Evolutionary conservation across 2,113 vertebrate genomes (phyloP), one percentile per base, ranked within the genome.

Genomic region (Lethenteron reissneri): DNA sequence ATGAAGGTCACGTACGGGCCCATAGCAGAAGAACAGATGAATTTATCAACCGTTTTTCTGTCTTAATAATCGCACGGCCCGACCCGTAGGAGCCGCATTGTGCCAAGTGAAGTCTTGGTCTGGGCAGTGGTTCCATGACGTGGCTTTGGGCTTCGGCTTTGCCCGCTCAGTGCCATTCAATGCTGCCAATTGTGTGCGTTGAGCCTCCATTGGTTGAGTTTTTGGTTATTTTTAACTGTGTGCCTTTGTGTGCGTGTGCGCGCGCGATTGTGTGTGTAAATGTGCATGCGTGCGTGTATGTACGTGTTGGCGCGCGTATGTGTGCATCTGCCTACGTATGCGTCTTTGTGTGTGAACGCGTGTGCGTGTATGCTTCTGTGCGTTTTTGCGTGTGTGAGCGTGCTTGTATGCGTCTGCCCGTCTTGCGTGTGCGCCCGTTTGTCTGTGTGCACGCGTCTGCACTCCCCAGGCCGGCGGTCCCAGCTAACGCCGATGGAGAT

Each of bases 401-500:
- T 64, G 17, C 17, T 15, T 64, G 17, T 64, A 64, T 64, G 17
- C 17, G 17, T 64, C 41, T 41, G 41, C 41, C 41, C 6, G 41
- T 41, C 41, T 41, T 41, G 17, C 8, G 17, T 64, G 17, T 64
- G 17, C 17, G 17, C 17, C 14, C 17, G 17, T 64, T 4, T 8
- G 17, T 3, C 14, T 64, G 17, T 64, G 17, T 64, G 17, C 17
- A 64, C 17, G 17, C 17, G 17, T 64, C 14, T 64, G 17, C n/a
- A 11, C 64, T 68, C 25, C 25, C 25, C 64, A 96, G 92, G 87
- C 78, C 89, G 87, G 68, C 86, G 86, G 14, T 83, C 92, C 72
- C 89, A 88, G 57, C 80, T 99, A 80, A 91, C 85, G 21, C 83
- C 87, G 0, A 95, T 90, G 92, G 91, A 97, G 80, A 95, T 84